A percentile compares a stretch with the other conserved stretches of the same genome.
Conservation (phyloP, 2,888 invertebrate species). For the Itoplectis maculator region DNA sequence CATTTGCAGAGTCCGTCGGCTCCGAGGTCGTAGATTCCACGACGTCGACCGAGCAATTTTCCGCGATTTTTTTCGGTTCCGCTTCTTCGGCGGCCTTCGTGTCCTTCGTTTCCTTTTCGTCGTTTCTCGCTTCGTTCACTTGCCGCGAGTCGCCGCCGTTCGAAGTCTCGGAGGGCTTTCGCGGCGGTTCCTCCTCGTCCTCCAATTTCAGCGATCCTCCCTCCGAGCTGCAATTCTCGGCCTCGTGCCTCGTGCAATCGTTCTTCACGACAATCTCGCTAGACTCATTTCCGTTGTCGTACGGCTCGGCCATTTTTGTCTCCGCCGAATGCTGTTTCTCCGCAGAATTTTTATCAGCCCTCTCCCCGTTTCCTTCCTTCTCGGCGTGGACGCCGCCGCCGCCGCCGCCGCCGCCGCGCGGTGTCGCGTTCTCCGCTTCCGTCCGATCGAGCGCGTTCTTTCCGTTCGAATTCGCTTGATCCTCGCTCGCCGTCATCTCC, state of each 20-base stretch:
- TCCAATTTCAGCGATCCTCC: no score
- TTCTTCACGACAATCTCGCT: slow-evolving; percentile 36
- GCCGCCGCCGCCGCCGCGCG: slow-evolving; percentile 29
- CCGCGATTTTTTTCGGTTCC: slow-evolving; percentile 67
- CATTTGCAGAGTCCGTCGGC: slow-evolving; percentile 68
- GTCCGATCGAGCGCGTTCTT: slow-evolving; percentile 44
- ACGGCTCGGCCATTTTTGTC: slow-evolving; percentile 37
- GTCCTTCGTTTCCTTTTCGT: slow-evolving; percentile 58
- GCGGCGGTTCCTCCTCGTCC: slow-evolving; percentile 41
- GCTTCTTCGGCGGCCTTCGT: background rate
- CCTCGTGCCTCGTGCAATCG: slow-evolving; percentile 42
- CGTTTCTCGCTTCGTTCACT: slow-evolving; percentile 35
- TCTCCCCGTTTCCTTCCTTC: slow-evolving; percentile 48
- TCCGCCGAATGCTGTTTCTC: background rate
- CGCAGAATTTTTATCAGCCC: background rate
- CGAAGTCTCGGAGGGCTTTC: no score
- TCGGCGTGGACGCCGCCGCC: no score
- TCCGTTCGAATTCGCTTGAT: slow-evolving; percentile 50
- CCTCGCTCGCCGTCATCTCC: slow-evolving; percentile 43
- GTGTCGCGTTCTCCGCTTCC: slow-evolving; percentile 51
- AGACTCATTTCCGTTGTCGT: slow-evolving; percentile 41
- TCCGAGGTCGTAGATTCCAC: slow-evolving; percentile 80
- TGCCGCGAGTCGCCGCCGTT: slow-evolving; percentile 14
- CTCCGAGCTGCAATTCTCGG: slow-evolving; percentile 49
- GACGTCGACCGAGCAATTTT: slow-evolving; percentile 72